Conservation (phyloP, 2,888 invertebrate genomes). For the Schizotus pectinicornis region DNA sequence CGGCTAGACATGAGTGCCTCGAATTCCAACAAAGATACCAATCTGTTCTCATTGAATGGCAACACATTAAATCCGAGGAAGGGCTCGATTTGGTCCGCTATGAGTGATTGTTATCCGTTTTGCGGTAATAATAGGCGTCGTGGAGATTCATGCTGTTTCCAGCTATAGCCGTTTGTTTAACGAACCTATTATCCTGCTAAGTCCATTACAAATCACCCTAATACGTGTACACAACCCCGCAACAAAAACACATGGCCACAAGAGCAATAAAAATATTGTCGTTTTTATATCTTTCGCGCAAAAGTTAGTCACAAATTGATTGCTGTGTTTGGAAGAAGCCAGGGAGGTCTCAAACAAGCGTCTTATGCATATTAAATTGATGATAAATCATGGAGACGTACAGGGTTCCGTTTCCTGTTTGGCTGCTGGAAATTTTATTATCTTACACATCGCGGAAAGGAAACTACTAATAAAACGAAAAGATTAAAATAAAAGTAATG, state of each 20-base stretch:
- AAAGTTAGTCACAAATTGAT: constrained; percentile 14
- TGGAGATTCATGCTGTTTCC: constrained; percentile 6
- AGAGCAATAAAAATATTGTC: not conserved
- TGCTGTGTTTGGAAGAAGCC: constrained; percentile 7
- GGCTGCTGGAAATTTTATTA: constrained; percentile 1
- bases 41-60: constrained; percentile 8
- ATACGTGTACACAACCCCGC: constrained; percentile 4
- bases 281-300: not conserved
- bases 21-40: no score
- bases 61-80: constrained; percentile 20
- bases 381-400: constrained; percentile 11
- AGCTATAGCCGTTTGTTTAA: constrained; percentile 20
- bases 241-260: not conserved
- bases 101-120: constrained; percentile 24
- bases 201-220: constrained; percentile 20
- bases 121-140: constrained; percentile 18
- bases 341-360: constrained; percentile 6
- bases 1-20: no score
- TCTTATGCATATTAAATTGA: constrained; percentile 21
- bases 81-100: constrained; percentile 11
- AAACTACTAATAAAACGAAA: constrained; percentile 1
- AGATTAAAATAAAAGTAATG: not conserved
- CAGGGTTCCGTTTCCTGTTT: constrained; percentile 9
- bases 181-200: constrained; percentile 20
- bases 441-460: not conserved